phyloP scores from a whole-genome alignment of 1,140 invertebrate genomes.

The Gryllus bimaculatus region DNA sequence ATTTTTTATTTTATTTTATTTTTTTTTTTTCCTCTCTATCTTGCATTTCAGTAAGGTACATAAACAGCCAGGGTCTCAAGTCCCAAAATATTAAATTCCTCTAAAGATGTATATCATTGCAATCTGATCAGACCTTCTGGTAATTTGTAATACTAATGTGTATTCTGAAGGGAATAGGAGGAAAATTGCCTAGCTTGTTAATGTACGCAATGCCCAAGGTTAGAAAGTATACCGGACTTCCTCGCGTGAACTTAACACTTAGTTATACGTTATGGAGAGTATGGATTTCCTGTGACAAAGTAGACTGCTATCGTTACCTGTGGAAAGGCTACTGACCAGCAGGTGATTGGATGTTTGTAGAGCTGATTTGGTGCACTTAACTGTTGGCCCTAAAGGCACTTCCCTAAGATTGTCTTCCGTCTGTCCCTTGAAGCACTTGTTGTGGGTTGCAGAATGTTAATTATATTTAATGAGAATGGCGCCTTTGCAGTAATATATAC shows the following conservation, averaged over 20 bases:
- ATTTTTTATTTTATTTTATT: background rate
- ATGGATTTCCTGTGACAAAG: background rate
- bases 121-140: no score
- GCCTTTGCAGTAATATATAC: background rate
- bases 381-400: background rate
- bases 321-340: background rate
- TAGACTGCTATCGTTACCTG: background rate
- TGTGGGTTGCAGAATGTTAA: background rate
- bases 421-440: conserved; percentile 3
- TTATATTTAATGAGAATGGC: background rate
- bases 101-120: no score
- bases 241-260: no score
- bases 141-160: no score
- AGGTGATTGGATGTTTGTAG: background rate
- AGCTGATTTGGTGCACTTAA: background rate
- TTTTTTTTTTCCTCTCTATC: background rate
- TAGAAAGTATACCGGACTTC: no score
- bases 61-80: no score
- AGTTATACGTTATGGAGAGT: background rate
- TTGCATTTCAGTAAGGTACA: no score
- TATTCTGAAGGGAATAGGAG: no score
- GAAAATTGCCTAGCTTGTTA: no score
- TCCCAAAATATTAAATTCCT: no score
- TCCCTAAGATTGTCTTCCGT: background rate
- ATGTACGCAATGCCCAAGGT: no score